Conservation (phyloP, 1,140 invertebrate genomes). For the Spodoptera frugiperda region DNA sequence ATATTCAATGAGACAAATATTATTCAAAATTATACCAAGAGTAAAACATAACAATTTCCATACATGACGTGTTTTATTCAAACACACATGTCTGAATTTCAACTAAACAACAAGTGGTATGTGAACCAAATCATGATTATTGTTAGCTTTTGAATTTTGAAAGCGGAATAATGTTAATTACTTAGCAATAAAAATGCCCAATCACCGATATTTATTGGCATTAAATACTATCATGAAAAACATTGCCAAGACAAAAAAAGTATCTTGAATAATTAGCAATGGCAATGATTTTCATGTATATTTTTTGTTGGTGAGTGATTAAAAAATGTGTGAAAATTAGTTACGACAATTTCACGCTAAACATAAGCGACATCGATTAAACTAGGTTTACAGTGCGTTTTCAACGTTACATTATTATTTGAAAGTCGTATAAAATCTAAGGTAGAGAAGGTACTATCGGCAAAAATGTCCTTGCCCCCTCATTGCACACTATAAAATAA, state of each 20-base stretch:
- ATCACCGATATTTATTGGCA: conserved; percentile 11
- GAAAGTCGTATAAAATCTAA: too few species aligned
- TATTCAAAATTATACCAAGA: too few species aligned
- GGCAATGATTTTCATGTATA: not conserved
- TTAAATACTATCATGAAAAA: conserved; percentile 6
- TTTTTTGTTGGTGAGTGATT: not conserved
- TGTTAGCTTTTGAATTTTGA: not conserved
- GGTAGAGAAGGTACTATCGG: too few species aligned
- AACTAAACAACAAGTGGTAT: too few species aligned
- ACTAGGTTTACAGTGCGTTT: not conserved
- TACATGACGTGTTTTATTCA: too few species aligned
- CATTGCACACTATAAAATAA: too few species aligned
- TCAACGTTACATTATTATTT: not conserved
- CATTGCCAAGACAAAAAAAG: not conserved
- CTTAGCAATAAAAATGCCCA: conserved; percentile 14
- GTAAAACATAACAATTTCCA: too few species aligned
- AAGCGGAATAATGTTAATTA: conserved; percentile 7
- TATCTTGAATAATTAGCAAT: not conserved
- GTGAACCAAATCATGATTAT: not conserved
- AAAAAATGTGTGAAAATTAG: not conserved
- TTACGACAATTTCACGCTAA: not conserved
- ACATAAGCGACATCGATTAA: not conserved
- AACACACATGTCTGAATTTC: too few species aligned
- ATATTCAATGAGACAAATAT: too few species aligned
- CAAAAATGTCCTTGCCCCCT: too few species aligned